phyloP scores from a whole-genome alignment of 2,797 vertebrate species.

The Pelobates cultripes region DNA sequence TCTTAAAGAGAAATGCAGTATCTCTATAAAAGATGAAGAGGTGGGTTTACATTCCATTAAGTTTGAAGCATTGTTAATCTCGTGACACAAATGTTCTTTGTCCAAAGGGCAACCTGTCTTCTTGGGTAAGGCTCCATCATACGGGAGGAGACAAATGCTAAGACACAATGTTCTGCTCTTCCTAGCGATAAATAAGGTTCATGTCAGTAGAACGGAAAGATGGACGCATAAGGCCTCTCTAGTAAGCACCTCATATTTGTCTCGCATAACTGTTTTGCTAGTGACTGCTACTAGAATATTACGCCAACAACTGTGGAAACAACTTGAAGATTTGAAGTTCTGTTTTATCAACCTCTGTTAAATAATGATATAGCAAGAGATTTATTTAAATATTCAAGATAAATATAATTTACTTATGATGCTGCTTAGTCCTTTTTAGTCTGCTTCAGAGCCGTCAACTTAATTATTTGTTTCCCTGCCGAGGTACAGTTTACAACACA shows the following conservation, averaged over 20 bases:
- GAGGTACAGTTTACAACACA: too few species aligned
- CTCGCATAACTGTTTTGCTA: neutral
- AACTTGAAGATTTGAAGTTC: too few species aligned
- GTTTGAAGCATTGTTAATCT: slow-evolving; percentile 23
- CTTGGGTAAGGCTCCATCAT: neutral
- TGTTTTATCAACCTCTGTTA: too few species aligned
- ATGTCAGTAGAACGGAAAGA: neutral
- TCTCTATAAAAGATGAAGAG: neutral
- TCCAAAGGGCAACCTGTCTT: slow-evolving; percentile 14
- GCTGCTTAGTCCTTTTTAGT: too few species aligned
- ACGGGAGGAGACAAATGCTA: neutral
- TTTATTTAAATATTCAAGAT: too few species aligned
- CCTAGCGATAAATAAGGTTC: neutral
- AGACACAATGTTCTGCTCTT: neutral
- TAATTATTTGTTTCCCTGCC: too few species aligned
- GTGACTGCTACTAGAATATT: too few species aligned
- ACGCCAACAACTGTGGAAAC: too few species aligned
- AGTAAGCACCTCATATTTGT: neutral
- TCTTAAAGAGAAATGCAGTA: neutral
- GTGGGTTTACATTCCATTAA: slow-evolving; percentile 1
- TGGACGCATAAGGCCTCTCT: neutral
- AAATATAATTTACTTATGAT: too few species aligned
- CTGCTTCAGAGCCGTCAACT: too few species aligned
- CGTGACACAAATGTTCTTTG: slow-evolving; percentile 14
- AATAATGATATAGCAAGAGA: too few species aligned